Evolutionary conservation across 2,113 vertebrate species (phyloP), one percentile per base, ranked within the genome.

Genomic region (Trochalopteron elliotii): DNA sequence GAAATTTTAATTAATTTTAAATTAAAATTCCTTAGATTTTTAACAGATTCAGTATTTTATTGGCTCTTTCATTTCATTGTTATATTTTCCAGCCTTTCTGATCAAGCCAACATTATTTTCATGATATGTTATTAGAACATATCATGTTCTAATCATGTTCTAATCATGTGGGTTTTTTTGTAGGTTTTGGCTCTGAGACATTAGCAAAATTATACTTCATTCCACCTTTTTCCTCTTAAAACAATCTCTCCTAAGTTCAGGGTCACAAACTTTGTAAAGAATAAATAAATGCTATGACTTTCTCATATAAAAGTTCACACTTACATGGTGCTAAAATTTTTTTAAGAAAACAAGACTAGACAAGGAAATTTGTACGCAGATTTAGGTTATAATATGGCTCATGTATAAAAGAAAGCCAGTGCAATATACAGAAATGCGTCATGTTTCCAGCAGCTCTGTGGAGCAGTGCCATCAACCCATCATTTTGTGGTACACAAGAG

Each of bases 1-100:
- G 65, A 95, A 95, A 82, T 78, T 91, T 49, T 90, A 96, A 96
- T 96, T 91, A 97, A 95, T 55, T 96, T 97, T 85, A 96, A 96
- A 96, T 97, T 95, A 88, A 96, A 95, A 89, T 95, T 95, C 40
- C 80, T 96, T 60, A 79, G 18, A 27, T 71, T 97, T 97, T 97
- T 93, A 97, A 91, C 27, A 86, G 14, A 76, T 49, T 45, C 94
- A 96, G 63, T 11, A 86, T 94, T 96, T 94, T 65, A 31, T 64
- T 95, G 27, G 16, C 20, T 85, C 45, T 96, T 95, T 95, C 16
- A 78, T 78, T 97, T 97, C 86, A 92, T 3, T 50, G 10, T 93
- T 95, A 9, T 84, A 81, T 88, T 96, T 95, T 13, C n/a, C 67
- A 91, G 68, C 5, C 18, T 92, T 44, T 24, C 37, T 97, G 75